A percentile compares a stretch with the other conserved stretches of the same genome.
Evolutionary conservation across 1,140 invertebrate genomes (phyloP).

Genomic region (Drosophila auraria): DNA sequence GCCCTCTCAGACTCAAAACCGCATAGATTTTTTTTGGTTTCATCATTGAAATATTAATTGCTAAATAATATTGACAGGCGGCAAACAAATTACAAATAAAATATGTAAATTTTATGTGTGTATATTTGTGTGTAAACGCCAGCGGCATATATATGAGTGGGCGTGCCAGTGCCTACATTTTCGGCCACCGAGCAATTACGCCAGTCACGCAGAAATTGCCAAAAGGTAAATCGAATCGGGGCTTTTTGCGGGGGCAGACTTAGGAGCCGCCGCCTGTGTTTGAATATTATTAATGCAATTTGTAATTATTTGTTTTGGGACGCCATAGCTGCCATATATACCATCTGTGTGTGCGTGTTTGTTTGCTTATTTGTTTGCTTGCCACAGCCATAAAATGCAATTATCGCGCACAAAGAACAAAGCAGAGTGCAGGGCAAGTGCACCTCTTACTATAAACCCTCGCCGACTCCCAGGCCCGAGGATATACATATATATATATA

Average conservation of each 20-base stretch:
- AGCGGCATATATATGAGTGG: slow-evolving; percentile 15
- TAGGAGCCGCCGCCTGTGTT: slow-evolving; percentile 25
- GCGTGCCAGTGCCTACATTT: slow-evolving; percentile 15
- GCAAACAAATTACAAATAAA: slow-evolving; percentile 71
- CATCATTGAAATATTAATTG: slow-evolving; percentile 75
- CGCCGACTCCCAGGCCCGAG: not conserved
- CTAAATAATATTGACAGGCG: slow-evolving; percentile 75
- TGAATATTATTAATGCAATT: slow-evolving; percentile 70
- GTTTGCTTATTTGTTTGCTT: slow-evolving; percentile 47
- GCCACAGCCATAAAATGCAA: slow-evolving; percentile 65
- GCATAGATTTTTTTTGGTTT: not conserved
- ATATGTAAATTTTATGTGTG: slow-evolving; percentile 53
- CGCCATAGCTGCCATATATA: slow-evolving; percentile 20
- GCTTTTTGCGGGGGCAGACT: slow-evolving; percentile 11
- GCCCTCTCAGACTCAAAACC: not conserved
- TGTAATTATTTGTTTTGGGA: slow-evolving; percentile 62
- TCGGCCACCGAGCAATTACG: slow-evolving; percentile 37
- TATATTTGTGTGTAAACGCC: slow-evolving; percentile 26
- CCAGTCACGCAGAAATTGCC: slow-evolving; percentile 41
- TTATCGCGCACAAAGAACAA: slow-evolving; percentile 60
- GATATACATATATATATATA: not conserved
- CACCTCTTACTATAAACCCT: slow-evolving; percentile 20
- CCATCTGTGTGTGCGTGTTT: slow-evolving; percentile 9
- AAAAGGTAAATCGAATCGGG: slow-evolving; percentile 39
- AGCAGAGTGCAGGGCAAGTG: slow-evolving; percentile 42